Evolutionary conservation across 1,140 invertebrate genomes (phyloP), one percentile per base, ranked within the genome.

Genomic region (Leptinotarsa undecemlineata): DNA sequence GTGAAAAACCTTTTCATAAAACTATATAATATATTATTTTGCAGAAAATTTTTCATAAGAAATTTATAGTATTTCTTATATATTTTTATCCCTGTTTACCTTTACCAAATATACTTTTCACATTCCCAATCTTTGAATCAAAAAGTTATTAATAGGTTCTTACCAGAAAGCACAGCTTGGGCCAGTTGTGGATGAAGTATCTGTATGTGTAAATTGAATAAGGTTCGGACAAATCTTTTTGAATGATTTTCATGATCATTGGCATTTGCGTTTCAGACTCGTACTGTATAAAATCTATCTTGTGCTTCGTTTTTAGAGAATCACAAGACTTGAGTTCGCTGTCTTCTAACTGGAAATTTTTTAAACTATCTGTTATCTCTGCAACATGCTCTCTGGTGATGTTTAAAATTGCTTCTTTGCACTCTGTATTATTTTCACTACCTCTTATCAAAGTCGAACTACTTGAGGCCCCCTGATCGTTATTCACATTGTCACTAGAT

Each of bases 111-210:
- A 42, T 42, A 42, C 2, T 11, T 33, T 42, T 42, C 8, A 42
- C 33, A 11, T 42, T 11, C 8, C 33, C 33, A 42, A 42, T 8
- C 11, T 11, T 42, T 42, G 33, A 11, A 42, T 42, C 33, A 42
- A 42, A 42, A 42, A 42, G 33, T 42, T 42, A 42, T 42, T 1
- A 42, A 42, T 11, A 42, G 33, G 8, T 42, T 42, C 91, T 90
- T 88, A 95, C 94, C 88, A 99, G 88, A 88, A 98, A 98, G 87
- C 98, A 99, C 74, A 99, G 88, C 88, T 99, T 96, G 85, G 98
- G 98, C 98, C 98, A 99, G 87, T 99, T 99, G 86, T 99, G 96
- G 86, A 99, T 99, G 89, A 99, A 99, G 90, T 99, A 99, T 89
- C 98, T 92, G 90, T 99, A 99, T 51, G 98, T 99, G 87, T 99